A percentile compares a stretch with the other conserved stretches of the same genome.
Evolutionary conservation across 2,113 vertebrate species (phyloP).

Genomic region (Corythornis madagascariensis): DNA sequence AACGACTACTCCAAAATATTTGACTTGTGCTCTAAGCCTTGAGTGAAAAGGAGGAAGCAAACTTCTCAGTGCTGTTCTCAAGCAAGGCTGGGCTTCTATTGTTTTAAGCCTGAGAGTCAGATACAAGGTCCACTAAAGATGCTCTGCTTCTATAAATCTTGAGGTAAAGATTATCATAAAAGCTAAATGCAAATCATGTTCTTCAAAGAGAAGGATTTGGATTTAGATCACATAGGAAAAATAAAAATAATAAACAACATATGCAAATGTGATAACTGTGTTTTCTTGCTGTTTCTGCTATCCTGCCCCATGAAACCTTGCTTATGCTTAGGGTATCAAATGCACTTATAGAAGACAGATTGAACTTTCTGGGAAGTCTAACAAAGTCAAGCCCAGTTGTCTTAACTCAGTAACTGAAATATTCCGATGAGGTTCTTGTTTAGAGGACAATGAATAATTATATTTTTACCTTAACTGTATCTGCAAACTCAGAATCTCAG

Average conservation of each 20-base stretch:
- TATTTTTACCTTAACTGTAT: not conserved
- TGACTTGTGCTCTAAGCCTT: not conserved
- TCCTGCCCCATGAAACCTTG: not conserved
- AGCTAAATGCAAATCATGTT: not conserved
- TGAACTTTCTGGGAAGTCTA: not conserved
- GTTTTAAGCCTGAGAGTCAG: not conserved
- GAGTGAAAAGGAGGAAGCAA: not conserved
- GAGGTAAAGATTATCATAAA: not conserved
- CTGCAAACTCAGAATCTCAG: not conserved
- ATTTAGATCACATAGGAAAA: not conserved
- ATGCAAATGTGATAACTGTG: not conserved
- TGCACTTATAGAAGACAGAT: not conserved
- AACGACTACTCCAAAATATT: not conserved
- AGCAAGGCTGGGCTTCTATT: not conserved
- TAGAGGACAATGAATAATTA: not conserved
- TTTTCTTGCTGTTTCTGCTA: not conserved
- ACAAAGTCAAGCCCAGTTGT: not conserved
- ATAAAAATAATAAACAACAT: not conserved
- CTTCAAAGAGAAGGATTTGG: not conserved
- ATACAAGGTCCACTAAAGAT: not conserved
- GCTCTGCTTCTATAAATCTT: not conserved
- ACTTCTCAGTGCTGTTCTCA: not conserved
- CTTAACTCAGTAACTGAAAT: not conserved
- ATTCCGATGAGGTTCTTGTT: not conserved
- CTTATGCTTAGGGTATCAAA: not conserved